These are phyloP conservation scores for Lampris incognitus DNA, from an alignment of 2,113 vertebrate species.

Conservation along the genomic window DNA sequence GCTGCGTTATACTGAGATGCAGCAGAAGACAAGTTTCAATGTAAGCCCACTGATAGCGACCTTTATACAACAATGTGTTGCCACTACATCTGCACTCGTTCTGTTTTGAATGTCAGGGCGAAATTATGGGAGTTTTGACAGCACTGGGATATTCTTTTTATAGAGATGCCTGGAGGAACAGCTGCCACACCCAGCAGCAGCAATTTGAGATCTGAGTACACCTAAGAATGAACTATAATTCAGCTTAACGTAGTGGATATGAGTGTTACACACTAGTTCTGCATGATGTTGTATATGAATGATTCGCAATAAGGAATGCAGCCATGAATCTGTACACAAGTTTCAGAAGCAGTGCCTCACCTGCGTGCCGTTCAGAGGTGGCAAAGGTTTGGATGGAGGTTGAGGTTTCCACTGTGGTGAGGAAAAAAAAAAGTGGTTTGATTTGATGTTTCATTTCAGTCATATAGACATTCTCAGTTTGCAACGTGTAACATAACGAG, in stretches of 20 bases:
- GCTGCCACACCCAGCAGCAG: too few species aligned
- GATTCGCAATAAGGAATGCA: too few species aligned
- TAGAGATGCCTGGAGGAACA: too few species aligned
- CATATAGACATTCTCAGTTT: background rate
- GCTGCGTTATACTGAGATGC: constrained; percentile 26
- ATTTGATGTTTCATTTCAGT: background rate
- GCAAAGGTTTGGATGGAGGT: constrained; percentile 71
- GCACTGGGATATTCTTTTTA: background rate
- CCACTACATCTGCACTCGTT: background rate
- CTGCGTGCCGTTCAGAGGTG: constrained; percentile 50
- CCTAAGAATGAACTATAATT: too few species aligned
- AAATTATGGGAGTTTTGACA: too few species aligned
- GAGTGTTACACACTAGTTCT: too few species aligned
- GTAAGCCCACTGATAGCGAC: background rate
- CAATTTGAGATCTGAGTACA: too few species aligned
- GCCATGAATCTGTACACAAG: background rate
- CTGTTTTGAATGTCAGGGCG: too few species aligned
- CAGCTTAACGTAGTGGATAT: too few species aligned
- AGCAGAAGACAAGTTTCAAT: background rate
- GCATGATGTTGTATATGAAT: too few species aligned
- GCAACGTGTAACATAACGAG: background rate
- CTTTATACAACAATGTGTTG: background rate
- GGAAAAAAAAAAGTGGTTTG: background rate
- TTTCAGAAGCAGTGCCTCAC: constrained; percentile 62
- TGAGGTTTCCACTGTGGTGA: constrained; percentile 55